Base-by-base conservation (phyloP, 2,888 invertebrate genomes). In the Drosophila fulvimacula region DNA sequence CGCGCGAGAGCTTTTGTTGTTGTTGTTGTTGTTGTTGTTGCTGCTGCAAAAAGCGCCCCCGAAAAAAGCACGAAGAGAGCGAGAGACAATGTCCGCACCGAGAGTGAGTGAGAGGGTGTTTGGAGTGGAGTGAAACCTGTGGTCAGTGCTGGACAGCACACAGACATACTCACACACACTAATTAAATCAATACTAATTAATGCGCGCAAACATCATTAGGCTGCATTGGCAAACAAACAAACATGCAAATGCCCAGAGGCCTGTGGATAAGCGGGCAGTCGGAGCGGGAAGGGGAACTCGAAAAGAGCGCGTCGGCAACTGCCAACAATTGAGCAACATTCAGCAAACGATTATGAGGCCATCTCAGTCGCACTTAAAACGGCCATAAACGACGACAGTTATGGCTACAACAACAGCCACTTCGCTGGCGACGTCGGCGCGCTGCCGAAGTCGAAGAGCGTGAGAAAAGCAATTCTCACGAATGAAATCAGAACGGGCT, bases 341-440 rank as follows among this genome's bases (percentile, higher is more conserved):
- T 91, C 90, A 81, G 84, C 81, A 91, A 92, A 92, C 86, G 91
- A 91, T 92, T 91, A 92, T 92, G 91, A 91, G 90, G 90, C 92
- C 92, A 92, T 92, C 92, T 92, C 92, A 91, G 91, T 92, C 92
- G 90, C 91, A 91, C 92, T 92, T 91, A 91, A 91, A 92, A 89
- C 85, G 88, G 88, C 90, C 82, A 92, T 92, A 91, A 92, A 92
- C 88, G 89, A 87, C 90, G 83, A 90, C 86, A 90, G 87, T 90
- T 90, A 90, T 91, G 90, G 83, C 78, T 73, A 71, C 79, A 76
- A 70, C 70, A 67, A 64, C 72, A 69, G 68, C 60, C 64, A 78
- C 78, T 75, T 65, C 56, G 59, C 41, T 38, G 56, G 59, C 67
- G 71, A 73, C 73, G 69, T 69, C 80, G 74, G 72, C 74, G 79